A percentile compares a stretch with the other conserved stretches of the same genome.
Evolutionary conservation across 2,113 vertebrate genomes (phyloP).

Genomic region (Echinops telfairi): DNA sequence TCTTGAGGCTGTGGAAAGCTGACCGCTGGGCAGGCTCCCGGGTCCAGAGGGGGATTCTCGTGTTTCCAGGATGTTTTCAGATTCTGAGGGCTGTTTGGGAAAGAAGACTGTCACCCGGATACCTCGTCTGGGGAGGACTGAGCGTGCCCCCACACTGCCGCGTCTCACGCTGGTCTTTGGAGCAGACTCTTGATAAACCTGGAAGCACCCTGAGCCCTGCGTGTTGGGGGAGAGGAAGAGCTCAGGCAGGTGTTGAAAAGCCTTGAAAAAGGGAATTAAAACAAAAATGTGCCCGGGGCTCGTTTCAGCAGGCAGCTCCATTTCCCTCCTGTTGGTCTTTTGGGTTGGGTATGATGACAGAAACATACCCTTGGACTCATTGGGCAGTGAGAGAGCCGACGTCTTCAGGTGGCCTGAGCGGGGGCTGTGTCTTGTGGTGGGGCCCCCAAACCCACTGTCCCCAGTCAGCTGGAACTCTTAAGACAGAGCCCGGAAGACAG

Average conservation of each 20-base stretch:
- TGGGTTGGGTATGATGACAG: not conserved
- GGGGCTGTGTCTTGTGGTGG: not conserved
- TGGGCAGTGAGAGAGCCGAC: not conserved
- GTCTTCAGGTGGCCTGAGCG: accelerated
- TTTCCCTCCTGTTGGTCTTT: not conserved
- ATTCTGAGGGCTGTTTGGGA: not conserved
- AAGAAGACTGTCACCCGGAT: not conserved
- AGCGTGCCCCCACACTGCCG: not conserved
- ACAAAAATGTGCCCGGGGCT: slow-evolving; percentile 41
- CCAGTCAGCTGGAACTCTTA: no score
- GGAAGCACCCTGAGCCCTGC: not conserved
- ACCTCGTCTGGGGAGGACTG: not conserved
- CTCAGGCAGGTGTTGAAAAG: slow-evolving; percentile 54
- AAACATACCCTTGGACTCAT: not conserved
- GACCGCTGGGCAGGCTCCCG: accelerated
- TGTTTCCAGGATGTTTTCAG: not conserved
- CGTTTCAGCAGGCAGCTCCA: not conserved
- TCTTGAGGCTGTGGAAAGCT: not conserved
- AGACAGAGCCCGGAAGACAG: no score
- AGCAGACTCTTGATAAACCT: not conserved
- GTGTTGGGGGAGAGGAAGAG: not conserved
- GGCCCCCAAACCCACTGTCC: not conserved
- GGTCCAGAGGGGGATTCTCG: not conserved
- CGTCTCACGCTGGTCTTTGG: not conserved
- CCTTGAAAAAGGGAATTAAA: slow-evolving; percentile 24